Evolutionary conservation across 1,140 invertebrate species (phyloP), one percentile per base, ranked within the genome.

Genomic region (Formica selysi): DNA sequence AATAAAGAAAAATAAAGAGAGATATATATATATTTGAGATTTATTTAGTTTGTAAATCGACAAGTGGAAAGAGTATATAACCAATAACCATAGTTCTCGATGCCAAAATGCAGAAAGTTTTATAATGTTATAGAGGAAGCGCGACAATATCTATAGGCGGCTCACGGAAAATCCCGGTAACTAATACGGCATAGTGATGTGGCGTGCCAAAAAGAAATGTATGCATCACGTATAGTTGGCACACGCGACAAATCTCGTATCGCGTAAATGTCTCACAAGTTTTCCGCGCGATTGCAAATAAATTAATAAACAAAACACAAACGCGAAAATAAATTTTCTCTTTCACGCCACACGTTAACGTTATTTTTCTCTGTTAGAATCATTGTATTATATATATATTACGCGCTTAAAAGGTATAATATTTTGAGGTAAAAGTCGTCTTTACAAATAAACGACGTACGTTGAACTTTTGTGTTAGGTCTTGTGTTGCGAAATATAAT

Each of bases 31-130:
- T 19, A 8, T 6, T 29, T 26, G n/a, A 36, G 36, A 81, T 61
- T 59, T 32, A 76, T 44, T 32, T 29, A 19, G 16, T 6, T 8
- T 29, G 26, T 59, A 57, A 38, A 22, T 36, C 19, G 11, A 76
- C 0, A 41, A 65, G 8, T 10, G 48, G 11, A 36, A 2, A 51
- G 38, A 76, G 29, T 51, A 48, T 44, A n/a, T n/a, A n/a, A n/a
- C n/a, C n/a, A n/a, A 59, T 68, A 74, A 84, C 11, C 16, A 44
- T 11, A 29, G 32, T 65, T 76, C 26, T 22, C 13, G 8, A 32
- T 57, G 38, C 61, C 32, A 67, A n/a, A 85, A 54, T 41, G 38
- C 62, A 85, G 44, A 76, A 76, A 85, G 44, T 68, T 76, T 64
- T 62, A 44, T n/a, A 83, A 79, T 62, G 32, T 32, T 19, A 48